These are phyloP conservation scores for Alligator mississippiensis DNA, from an alignment of 2,113 vertebrate species.

Conservation along the genomic window DNA sequence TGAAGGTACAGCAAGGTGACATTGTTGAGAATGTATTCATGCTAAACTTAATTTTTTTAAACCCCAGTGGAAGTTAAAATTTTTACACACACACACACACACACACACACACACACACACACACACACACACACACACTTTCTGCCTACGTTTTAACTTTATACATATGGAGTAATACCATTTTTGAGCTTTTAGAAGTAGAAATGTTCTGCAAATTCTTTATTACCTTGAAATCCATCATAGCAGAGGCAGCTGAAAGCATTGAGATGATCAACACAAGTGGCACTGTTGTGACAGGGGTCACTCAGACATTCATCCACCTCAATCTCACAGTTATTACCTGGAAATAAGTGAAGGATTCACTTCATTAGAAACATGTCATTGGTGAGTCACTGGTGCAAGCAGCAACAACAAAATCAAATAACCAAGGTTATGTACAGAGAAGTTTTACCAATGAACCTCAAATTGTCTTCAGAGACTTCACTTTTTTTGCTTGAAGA, in stretches of 20 bases:
- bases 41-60: background rate
- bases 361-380: conserved; percentile 43
- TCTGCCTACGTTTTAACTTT: background rate
- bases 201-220: background rate
- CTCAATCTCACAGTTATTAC: conserved; percentile 83
- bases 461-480: background rate
- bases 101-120: too few relatives aligned
- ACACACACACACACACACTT: background rate
- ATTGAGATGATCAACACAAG: conserved; percentile 80
- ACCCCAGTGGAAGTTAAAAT: background rate
- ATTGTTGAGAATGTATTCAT: background rate
- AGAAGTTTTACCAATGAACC: background rate
- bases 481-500: background rate
- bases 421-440: background rate
- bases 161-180: background rate
- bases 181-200: background rate
- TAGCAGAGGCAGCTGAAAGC: conserved; percentile 81
- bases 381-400: background rate
- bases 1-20: background rate
- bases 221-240: conserved; percentile 81
- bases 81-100: fast-evolving
- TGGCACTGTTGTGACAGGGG: conserved; percentile 79
- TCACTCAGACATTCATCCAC: conserved; percentile 83
- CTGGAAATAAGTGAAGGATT: conserved; percentile 72
- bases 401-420: conserved; percentile 16